Evolutionary conservation across 1,140 invertebrate genomes (phyloP).

Genomic region (Metaphire vulgaris): DNA sequence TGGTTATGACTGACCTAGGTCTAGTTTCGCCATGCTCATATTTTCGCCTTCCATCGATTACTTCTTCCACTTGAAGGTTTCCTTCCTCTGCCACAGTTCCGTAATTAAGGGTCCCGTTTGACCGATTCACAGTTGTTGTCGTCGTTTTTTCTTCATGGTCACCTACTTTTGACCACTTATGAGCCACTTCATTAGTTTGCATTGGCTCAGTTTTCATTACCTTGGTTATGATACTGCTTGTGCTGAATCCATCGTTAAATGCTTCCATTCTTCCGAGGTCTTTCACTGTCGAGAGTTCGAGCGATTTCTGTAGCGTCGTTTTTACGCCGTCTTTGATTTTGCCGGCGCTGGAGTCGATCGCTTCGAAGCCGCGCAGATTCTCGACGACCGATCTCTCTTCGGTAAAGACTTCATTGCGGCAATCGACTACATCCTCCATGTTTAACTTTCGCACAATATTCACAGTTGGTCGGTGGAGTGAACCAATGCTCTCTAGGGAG

Average conservation of each 20-base stretch:
- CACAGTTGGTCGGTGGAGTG: background rate
- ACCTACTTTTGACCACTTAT: background rate
- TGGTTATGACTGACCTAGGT: background rate
- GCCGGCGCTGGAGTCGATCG: background rate
- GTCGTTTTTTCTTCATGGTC: background rate
- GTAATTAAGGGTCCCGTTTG: background rate
- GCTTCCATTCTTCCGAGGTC: background rate
- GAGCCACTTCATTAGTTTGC: background rate
- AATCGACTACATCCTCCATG: background rate
- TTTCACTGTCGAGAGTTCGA: no score
- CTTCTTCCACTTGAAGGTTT: background rate
- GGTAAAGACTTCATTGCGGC: background rate
- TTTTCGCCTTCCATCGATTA: background rate
- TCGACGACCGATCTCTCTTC: background rate
- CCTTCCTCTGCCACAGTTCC: background rate
- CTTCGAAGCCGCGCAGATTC: background rate
- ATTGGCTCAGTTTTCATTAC: background rate
- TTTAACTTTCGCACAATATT: background rate
- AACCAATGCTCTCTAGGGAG: background rate
- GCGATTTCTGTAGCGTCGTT: background rate
- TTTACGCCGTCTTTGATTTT: background rate
- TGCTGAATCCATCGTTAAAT: background rate
- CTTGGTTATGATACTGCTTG: background rate
- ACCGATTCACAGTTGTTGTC: background rate
- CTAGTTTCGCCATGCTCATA: constrained; percentile 3